Conservation (phyloP, 2,797 vertebrate species). For the Cyclura pinguis region DNA sequence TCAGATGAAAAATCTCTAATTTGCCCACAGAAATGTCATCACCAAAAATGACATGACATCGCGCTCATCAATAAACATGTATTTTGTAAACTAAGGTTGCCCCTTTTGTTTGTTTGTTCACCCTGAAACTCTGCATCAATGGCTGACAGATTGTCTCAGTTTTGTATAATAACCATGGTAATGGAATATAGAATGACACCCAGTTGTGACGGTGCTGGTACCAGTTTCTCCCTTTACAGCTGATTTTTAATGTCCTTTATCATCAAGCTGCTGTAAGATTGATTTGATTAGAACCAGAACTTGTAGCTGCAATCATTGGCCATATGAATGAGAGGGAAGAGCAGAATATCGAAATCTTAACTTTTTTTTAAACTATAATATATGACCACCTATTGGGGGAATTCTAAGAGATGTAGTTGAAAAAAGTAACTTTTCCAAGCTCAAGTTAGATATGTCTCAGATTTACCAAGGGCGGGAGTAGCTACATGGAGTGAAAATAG, state of each 20-base stretch:
- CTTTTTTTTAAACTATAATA: no score
- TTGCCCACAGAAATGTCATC: not conserved
- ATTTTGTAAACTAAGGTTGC: not conserved
- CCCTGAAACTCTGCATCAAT: not conserved
- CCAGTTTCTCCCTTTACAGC: not conserved
- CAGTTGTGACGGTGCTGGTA: not conserved
- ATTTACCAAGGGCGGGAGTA: no score
- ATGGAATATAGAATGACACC: not conserved
- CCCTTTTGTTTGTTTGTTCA: not conserved
- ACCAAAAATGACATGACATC: not conserved
- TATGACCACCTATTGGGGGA: no score
- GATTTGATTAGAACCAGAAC: not conserved
- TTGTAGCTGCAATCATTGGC: not conserved
- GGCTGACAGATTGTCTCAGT: not conserved
- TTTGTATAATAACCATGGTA: constrained; percentile 5
- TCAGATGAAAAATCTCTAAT: not conserved
- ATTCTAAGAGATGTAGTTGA: no score
- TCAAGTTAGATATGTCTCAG: no score
- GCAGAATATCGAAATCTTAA: no score
- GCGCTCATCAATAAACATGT: constrained; percentile 11
- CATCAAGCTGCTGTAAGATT: not conserved
- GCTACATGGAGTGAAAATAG: not conserved
- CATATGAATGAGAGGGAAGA: no score
- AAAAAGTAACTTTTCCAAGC: no score
- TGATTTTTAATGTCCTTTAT: not conserved